Conservation (phyloP, 2,888 invertebrate genomes). For the Clostera curtula region DNA sequence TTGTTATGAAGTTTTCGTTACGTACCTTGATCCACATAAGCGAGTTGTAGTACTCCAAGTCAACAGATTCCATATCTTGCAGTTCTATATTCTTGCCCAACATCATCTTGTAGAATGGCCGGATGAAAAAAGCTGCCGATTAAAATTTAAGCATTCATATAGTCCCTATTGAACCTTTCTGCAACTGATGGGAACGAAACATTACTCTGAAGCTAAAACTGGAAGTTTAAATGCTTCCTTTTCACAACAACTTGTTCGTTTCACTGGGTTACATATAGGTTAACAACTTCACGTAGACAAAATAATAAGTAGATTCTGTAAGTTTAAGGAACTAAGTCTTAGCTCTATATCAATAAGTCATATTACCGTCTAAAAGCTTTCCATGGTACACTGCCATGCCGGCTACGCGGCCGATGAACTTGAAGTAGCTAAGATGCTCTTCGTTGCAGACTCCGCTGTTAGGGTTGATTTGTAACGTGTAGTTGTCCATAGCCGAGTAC, state of each 20-base stretch:
- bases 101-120: constrained; percentile 99
- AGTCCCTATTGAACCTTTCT: no score
- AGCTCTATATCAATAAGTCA: no score
- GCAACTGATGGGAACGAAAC: no score
- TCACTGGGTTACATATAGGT: no score
- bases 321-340: no score
- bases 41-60: constrained; percentile 98
- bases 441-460: constrained; percentile 98
- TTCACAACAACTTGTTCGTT: no score
- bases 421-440: constrained; percentile 98
- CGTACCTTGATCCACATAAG: constrained; percentile 90
- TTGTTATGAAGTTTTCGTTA: not conserved
- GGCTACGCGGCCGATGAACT: constrained; percentile 97
- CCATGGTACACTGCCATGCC: constrained; percentile 99
- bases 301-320: no score
- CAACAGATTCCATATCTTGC: constrained; percentile 99
- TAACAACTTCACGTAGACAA: no score
- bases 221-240: no score
- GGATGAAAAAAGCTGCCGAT: constrained; percentile 99
- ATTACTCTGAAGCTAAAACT: no score
- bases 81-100: constrained; percentile 93
- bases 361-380: constrained; percentile 95
- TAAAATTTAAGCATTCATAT: no score
- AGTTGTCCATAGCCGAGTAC: constrained; percentile 99
- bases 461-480: constrained; percentile 99